phyloP scores from a whole-genome alignment of 2,113 vertebrate genomes.

The Gadus macrocephalus region DNA sequence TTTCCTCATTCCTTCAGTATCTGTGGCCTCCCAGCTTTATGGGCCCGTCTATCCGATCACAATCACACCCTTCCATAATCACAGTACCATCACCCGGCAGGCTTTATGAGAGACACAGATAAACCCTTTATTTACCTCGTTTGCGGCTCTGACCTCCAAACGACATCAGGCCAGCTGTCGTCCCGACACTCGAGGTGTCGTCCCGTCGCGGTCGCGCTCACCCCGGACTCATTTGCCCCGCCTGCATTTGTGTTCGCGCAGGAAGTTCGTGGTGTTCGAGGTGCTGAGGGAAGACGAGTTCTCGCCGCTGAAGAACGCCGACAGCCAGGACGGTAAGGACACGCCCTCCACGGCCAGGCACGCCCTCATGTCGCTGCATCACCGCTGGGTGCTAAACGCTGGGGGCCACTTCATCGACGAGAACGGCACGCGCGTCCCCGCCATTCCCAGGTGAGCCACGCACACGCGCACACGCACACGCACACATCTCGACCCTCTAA shows the following conservation, averaged over 20 bases:
- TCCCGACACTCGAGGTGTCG: no score
- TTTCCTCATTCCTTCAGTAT: no score
- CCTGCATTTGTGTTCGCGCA: constrained; percentile 36
- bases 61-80: no score
- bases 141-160: no score
- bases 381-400: constrained; percentile 94
- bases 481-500: not conserved
- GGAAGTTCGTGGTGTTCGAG: constrained; percentile 91
- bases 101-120: no score
- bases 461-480: not conserved
- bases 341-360: constrained; percentile 93
- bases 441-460: constrained; percentile 86
- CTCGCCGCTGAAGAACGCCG: constrained; percentile 92
- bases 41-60: no score
- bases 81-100: no score
- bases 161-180: no score
- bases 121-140: no score
- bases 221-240: no score
- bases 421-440: constrained; percentile 85
- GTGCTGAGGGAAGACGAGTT: constrained; percentile 95
- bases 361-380: constrained; percentile 91
- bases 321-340: constrained; percentile 94
- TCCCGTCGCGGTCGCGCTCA: no score
- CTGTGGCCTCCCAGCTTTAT: no score
- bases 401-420: constrained; percentile 93